Percentiles rank a stretch among this genome's conserved stretches.
Evolutionary conservation across 2,113 vertebrate species (phyloP).

Genomic region (Zootoca vivipara): DNA sequence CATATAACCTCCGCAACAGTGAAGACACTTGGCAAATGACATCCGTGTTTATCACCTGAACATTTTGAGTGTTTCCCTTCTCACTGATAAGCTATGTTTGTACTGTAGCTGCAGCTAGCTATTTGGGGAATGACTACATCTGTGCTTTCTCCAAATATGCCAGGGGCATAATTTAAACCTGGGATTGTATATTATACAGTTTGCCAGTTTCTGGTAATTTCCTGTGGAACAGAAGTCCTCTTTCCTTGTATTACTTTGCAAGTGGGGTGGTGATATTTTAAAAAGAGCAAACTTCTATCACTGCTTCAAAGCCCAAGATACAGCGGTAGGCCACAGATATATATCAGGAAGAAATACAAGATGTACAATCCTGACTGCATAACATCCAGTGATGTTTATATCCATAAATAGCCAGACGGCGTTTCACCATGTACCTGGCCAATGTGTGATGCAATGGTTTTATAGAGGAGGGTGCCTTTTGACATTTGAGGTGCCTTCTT

Average conservation of each 20-base stretch:
- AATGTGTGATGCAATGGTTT: background rate
- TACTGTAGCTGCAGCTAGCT: background rate
- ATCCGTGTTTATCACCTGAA: background rate
- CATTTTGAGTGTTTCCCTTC: background rate
- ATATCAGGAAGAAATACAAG: conserved; percentile 13
- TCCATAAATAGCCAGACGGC: conserved; percentile 18
- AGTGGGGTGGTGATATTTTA: background rate
- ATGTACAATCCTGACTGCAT: background rate
- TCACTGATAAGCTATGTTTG: background rate
- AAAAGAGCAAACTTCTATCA: background rate
- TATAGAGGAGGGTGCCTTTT: conserved; percentile 26
- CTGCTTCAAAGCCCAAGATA: background rate
- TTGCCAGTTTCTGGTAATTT: background rate
- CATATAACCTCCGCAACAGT: background rate
- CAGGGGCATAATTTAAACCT: background rate
- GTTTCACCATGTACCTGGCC: background rate
- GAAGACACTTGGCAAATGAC: background rate
- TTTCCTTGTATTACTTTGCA: background rate
- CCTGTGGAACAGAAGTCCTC: background rate
- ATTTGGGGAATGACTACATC: background rate
- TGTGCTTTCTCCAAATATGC: background rate
- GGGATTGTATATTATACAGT: background rate
- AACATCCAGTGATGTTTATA: conserved; percentile 23
- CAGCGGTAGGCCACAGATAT: conserved; percentile 2
- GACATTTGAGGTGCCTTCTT: conserved; percentile 20